Evolutionary conservation across 2,888 invertebrate genomes (phyloP).

Genomic region (Lepidochrysops patricia): DNA sequence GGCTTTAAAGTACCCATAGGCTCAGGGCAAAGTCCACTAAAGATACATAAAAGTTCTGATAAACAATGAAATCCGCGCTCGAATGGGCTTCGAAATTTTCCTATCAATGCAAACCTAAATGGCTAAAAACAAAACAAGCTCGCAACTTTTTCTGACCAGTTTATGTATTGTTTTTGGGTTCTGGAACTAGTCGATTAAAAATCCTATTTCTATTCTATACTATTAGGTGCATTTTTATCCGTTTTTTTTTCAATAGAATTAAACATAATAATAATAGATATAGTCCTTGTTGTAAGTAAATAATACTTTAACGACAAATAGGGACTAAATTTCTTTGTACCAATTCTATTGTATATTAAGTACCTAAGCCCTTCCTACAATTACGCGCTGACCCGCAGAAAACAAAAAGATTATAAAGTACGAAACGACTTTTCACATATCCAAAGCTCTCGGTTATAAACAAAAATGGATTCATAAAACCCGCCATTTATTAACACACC

Average conservation of each 20-base stretch:
- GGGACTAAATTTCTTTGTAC: no score
- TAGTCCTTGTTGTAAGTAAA: no score
- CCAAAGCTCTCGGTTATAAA: constrained; percentile 11
- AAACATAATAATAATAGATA: background rate
- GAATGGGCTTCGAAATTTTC: background rate
- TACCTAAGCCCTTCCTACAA: background rate
- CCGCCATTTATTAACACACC: constrained; percentile 29
- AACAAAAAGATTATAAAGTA: background rate
- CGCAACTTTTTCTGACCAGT: background rate
- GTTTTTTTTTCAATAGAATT: background rate
- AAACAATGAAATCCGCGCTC: constrained; percentile 7
- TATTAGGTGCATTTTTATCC: no score
- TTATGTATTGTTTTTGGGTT: background rate
- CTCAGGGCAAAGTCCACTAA: constrained; percentile 18
- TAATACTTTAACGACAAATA: no score
- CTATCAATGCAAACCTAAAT: background rate
- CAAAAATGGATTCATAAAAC: constrained; percentile 30
- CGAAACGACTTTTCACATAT: constrained; percentile 8
- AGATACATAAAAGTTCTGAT: constrained; percentile 18
- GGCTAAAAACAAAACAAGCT: background rate
- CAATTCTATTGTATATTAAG: background rate
- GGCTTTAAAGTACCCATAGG: constrained; percentile 14
- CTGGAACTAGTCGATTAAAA: background rate
- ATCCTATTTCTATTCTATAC: background rate
- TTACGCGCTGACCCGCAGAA: background rate